Percentiles rank a stretch among this genome's conserved stretches.
Evolutionary conservation across 2,888 invertebrate species (phyloP).

Genomic region (Apamea monoglypha): DNA sequence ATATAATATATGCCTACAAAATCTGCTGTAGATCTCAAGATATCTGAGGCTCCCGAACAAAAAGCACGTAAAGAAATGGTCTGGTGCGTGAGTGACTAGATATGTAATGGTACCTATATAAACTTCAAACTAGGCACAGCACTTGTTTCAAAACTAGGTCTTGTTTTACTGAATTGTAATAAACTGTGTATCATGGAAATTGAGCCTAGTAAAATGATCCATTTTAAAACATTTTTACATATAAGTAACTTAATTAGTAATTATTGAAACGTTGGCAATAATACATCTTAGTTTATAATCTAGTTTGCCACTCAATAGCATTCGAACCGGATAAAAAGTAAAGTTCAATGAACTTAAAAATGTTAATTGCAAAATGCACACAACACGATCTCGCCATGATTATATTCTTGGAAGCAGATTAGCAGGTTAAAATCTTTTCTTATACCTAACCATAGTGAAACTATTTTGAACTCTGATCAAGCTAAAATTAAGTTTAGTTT

Average conservation of each 20-base stretch:
- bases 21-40: neutral
- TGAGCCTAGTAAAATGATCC: neutral
- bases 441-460: neutral
- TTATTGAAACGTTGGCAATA: neutral
- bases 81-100: neutral
- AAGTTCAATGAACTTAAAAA: slow-evolving; percentile 3
- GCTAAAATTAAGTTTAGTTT: slow-evolving; percentile 10
- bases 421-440: neutral
- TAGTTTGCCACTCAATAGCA: neutral
- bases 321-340: slow-evolving; percentile 7
- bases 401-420: slow-evolving; percentile 2
- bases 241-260: neutral
- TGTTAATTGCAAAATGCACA: neutral
- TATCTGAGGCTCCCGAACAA: neutral
- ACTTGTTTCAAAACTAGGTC: slow-evolving; percentile 5
- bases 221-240: neutral
- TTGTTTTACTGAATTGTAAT: neutral
- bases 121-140: no score
- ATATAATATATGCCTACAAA: no score
- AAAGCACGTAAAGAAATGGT: neutral
- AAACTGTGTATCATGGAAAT: neutral
- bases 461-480: slow-evolving; percentile 6
- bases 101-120: neutral
- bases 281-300: neutral
- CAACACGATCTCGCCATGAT: neutral